These are phyloP conservation scores for Zapus hudsonius DNA, from an alignment of 2,113 vertebrate species.

Conservation along the genomic window DNA sequence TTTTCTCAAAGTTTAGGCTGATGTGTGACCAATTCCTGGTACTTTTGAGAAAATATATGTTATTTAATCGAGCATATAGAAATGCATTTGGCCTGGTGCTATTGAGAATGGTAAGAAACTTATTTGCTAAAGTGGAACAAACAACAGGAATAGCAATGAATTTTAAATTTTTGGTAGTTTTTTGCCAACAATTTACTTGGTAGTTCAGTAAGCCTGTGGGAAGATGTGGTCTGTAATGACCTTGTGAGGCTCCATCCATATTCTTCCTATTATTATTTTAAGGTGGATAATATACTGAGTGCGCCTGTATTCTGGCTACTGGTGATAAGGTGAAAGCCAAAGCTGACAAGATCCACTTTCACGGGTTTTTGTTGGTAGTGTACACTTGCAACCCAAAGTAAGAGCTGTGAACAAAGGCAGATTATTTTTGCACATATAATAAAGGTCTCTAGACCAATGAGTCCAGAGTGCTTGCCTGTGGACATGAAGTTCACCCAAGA, in stretches of 20 bases:
- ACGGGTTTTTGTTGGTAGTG: background rate
- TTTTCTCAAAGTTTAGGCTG: conserved; percentile 26
- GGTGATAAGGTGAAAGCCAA: background rate
- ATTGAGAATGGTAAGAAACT: too few relatives aligned
- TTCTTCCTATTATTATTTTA: background rate
- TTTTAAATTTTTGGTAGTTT: background rate
- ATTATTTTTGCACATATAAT: background rate
- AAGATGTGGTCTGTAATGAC: background rate
- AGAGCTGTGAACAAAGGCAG: background rate
- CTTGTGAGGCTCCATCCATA: background rate
- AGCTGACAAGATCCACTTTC: background rate
- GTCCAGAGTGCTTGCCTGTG: background rate
- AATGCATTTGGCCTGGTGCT: background rate
- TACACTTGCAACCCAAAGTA: background rate
- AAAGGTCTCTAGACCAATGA: background rate
- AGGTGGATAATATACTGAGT: background rate
- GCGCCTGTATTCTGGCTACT: background rate
- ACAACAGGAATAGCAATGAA: background rate
- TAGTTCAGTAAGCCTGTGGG: background rate
- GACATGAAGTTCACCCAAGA: background rate
- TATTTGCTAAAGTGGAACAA: background rate
- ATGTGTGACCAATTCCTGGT: background rate
- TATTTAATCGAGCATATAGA: background rate
- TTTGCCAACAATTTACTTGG: background rate
- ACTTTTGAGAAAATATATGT: background rate